Evolutionary conservation across 2,797 vertebrate genomes (phyloP).

Genomic region (Lacerta bilineata): DNA sequence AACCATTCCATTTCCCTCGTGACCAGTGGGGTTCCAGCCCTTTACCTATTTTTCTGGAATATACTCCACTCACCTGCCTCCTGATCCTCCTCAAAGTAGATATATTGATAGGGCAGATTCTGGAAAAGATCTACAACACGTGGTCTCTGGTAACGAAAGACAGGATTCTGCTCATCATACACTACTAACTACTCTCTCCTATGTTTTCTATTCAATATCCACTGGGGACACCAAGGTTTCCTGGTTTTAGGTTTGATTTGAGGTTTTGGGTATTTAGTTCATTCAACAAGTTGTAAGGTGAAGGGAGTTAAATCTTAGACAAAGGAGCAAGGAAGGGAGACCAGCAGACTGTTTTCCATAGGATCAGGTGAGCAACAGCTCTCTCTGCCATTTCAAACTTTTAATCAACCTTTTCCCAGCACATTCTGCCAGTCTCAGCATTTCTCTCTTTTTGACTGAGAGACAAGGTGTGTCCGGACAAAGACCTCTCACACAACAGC

Average conservation of each 20-base stretch:
- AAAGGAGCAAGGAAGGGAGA: neutral
- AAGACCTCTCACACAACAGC: neutral
- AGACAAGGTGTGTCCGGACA: neutral
- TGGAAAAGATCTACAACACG: neutral
- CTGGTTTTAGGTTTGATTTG: neutral
- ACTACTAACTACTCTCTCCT: neutral
- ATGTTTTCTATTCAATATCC: neutral
- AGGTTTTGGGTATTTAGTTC: neutral
- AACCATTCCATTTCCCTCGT: neutral
- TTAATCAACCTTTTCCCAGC: neutral
- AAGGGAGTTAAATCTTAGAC: neutral
- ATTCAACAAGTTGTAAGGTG: too few relatives aligned
- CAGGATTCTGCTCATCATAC: neutral
- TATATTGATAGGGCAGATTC: neutral
- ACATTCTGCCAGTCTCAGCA: neutral
- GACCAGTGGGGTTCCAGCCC: neutral
- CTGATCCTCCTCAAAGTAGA: neutral
- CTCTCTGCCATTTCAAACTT: neutral
- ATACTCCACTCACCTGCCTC: neutral
- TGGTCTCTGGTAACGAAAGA: neutral
- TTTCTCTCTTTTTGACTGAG: neutral
- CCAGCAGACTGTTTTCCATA: neutral
- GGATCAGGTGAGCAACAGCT: neutral
- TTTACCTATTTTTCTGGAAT: neutral
- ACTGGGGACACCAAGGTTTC: neutral